These are phyloP conservation scores for Lasioglossum pauxillum DNA, from an alignment of 2,888 invertebrate genomes.

Conservation along the genomic window DNA sequence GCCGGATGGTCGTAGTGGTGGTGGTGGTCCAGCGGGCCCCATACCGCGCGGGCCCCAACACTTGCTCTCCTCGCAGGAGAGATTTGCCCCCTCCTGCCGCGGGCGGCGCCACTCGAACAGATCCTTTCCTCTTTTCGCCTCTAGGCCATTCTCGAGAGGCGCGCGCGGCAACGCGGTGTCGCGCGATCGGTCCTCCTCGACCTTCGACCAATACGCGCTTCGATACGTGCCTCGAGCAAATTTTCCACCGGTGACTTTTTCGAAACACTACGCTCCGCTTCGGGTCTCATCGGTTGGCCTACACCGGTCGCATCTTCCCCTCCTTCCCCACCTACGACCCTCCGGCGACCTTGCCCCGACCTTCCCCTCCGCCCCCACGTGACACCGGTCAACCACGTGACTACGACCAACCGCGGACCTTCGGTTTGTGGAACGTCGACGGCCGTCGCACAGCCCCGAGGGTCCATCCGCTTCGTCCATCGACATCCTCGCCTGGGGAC, in stretches of 20 bases:
- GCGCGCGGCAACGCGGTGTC: constrained; percentile 83
- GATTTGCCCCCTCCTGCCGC: constrained; percentile 78
- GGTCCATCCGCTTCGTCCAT: constrained; percentile 11
- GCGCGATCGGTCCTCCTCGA: constrained; percentile 76
- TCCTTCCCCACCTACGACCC: not conserved
- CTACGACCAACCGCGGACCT: constrained; percentile 47
- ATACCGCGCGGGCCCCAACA: constrained; percentile 73
- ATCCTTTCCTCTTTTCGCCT: constrained; percentile 86
- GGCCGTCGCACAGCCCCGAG: constrained; percentile 33
- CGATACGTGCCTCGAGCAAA: constrained; percentile 39
- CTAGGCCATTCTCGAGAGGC: constrained; percentile 85
- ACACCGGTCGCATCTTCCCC: not conserved
- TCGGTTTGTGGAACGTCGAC: constrained; percentile 41
- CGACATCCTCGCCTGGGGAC: constrained; percentile 27
- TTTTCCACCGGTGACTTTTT: constrained; percentile 67
- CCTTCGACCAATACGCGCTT: constrained; percentile 76
- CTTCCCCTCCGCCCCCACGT: constrained; percentile 60
- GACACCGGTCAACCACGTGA: constrained; percentile 56
- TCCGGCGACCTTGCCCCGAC: constrained; percentile 3
- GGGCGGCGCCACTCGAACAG: constrained; percentile 82
- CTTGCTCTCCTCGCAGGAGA: constrained; percentile 73
- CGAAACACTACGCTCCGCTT: constrained; percentile 60
- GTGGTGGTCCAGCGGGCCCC: constrained; percentile 76
- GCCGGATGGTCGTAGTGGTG: constrained; percentile 75
- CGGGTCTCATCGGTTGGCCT: not conserved